These are phyloP conservation scores for Drosophila melanogaster DNA, from an alignment of 1,140 invertebrate species.

Conservation along the genomic window DNA sequence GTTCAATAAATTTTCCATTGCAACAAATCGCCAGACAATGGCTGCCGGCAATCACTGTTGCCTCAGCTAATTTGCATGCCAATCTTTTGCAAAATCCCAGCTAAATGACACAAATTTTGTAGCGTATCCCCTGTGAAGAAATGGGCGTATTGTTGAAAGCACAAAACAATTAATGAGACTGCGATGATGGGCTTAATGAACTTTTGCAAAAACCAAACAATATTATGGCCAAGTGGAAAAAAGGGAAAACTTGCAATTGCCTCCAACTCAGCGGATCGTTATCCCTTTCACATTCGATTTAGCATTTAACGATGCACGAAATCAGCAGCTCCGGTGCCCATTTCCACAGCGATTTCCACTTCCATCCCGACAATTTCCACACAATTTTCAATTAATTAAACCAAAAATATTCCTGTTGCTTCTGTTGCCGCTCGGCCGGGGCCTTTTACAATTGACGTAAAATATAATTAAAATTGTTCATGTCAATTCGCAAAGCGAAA, in stretches of 20 bases:
- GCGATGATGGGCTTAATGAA: constrained; percentile 69
- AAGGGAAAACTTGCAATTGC: constrained; percentile 37
- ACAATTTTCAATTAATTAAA: constrained; percentile 81
- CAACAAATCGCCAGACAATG: constrained; percentile 52
- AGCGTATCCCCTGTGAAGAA: constrained; percentile 30
- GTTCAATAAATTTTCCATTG: constrained; percentile 66
- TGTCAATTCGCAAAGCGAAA: constrained; percentile 60
- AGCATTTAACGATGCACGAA: constrained; percentile 54
- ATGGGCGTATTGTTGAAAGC: constrained; percentile 74
- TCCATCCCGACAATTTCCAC: constrained; percentile 35
- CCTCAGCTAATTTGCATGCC: constrained; percentile 58
- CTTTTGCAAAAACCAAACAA: constrained; percentile 41
- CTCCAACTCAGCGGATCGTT: constrained; percentile 12
- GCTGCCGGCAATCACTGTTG: constrained; percentile 34
- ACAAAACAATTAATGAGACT: constrained; percentile 69
- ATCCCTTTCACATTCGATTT: constrained; percentile 53
- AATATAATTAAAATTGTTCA: constrained; percentile 80
- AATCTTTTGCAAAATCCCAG: constrained; percentile 57
- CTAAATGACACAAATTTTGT: constrained; percentile 39
- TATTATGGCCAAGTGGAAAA: constrained; percentile 13
- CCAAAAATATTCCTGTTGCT: constrained; percentile 71
- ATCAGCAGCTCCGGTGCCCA: constrained; percentile 30
- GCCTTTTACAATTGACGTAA: constrained; percentile 78
- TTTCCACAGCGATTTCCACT: constrained; percentile 43
- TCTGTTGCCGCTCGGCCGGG: constrained; percentile 39